A percentile compares a stretch with the other conserved stretches of the same genome.
Evolutionary conservation across 2,888 invertebrate species (phyloP).

Genomic region (Diplazon laetatorius): DNA sequence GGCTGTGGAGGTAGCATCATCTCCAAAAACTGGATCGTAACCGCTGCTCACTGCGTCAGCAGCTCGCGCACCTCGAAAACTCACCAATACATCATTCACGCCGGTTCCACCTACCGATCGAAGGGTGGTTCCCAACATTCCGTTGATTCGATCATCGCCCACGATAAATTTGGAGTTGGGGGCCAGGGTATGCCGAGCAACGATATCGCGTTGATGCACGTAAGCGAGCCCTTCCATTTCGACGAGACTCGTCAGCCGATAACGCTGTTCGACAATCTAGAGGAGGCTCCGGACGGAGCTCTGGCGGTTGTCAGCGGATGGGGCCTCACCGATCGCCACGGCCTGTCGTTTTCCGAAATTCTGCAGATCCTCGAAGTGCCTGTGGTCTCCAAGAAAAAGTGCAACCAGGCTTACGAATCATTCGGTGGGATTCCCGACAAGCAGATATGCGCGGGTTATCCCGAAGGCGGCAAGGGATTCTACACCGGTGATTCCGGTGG

Average conservation of each 20-base stretch:
- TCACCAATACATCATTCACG: conserved; percentile 78
- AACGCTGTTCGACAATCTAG: conserved; percentile 79
- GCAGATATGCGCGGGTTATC: conserved; percentile 85
- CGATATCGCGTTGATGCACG: conserved; percentile 84
- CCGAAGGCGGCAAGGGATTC: conserved; percentile 82
- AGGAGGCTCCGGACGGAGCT: conserved; percentile 61
- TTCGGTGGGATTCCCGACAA: conserved; percentile 83
- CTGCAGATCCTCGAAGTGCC: conserved; percentile 84
- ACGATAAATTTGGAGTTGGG: conserved; percentile 14
- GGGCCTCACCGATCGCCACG: conserved; percentile 68
- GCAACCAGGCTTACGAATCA: conserved; percentile 83
- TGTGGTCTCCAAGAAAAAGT: conserved; percentile 83
- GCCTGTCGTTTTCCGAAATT: conserved; percentile 67
- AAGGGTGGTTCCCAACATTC: conserved; percentile 42
- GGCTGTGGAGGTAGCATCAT: conserved; percentile 85
- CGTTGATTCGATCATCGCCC: conserved; percentile 37
- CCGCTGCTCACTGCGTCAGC: conserved; percentile 84
- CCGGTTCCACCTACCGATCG: conserved; percentile 82
- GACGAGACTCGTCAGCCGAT: conserved; percentile 82
- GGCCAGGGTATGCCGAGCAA: conserved; percentile 68
- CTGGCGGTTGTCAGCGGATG: conserved; percentile 71
- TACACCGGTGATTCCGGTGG: conserved; percentile 84
- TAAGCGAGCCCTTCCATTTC: conserved; percentile 83
- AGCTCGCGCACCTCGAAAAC: too few species aligned
- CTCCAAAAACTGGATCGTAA: conserved; percentile 77